A percentile compares a stretch with the other conserved stretches of the same genome.
Conservation (phyloP, 2,888 invertebrate genomes). For the Dryobotodes eremita region DNA sequence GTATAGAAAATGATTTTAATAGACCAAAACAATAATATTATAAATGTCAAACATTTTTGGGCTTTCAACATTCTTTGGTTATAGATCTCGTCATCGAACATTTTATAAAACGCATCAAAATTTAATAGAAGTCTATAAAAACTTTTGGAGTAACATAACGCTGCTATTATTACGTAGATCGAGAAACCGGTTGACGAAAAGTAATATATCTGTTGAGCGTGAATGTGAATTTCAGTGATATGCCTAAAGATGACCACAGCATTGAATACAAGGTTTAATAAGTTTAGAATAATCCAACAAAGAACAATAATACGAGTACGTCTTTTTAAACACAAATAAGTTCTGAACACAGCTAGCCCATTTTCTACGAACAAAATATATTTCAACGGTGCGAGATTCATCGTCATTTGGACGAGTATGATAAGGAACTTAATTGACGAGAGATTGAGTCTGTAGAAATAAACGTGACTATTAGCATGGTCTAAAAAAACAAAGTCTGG, state of each 20-base stretch:
- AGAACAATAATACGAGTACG: constrained; percentile 34
- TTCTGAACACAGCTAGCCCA: constrained; percentile 63
- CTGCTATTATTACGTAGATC: constrained; percentile 39
- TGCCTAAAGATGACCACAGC: not conserved
- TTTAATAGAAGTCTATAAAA: constrained; percentile 52
- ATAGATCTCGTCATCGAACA: constrained; percentile 48
- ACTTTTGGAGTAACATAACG: constrained; percentile 41
- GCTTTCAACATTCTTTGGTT: constrained; percentile 34
- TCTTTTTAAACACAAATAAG: constrained; percentile 55
- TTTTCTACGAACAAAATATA: constrained; percentile 63
- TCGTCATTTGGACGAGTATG: constrained; percentile 1
- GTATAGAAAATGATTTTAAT: constrained; percentile 19
- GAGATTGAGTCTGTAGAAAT: not conserved
- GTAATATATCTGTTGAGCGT: constrained; percentile 38
- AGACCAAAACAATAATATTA: constrained; percentile 12
- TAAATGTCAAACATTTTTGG: constrained; percentile 23
- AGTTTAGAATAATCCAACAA: constrained; percentile 20
- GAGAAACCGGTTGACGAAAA: constrained; percentile 45
- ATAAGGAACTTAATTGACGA: not conserved
- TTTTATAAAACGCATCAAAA: constrained; percentile 40
- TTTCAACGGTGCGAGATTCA: constrained; percentile 58
- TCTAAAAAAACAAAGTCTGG: too few species aligned
- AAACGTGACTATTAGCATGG: too few species aligned
- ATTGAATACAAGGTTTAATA: not conserved
- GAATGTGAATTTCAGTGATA: not conserved